These are phyloP conservation scores for Listronotus oregonensis DNA, from an alignment of 1,140 invertebrate genomes.

Conservation along the genomic window DNA sequence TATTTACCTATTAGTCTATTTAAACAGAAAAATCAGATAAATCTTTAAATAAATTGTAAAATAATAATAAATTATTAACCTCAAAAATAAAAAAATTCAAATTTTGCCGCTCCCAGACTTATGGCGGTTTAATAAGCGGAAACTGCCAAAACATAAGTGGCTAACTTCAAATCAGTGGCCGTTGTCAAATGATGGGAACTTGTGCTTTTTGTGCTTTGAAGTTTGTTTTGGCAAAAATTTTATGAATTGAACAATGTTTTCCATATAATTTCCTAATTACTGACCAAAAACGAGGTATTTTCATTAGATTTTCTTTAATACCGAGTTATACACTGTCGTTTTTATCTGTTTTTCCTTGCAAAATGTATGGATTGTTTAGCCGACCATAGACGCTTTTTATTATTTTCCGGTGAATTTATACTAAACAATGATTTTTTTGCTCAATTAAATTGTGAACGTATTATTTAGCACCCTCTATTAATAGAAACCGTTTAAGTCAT, in stretches of 20 bases:
- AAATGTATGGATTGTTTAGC: neutral
- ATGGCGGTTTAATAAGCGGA: neutral
- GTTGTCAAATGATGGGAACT: slow-evolving; percentile 10
- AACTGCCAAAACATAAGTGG: neutral
- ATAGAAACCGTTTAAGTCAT: too few species aligned
- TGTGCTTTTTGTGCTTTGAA: slow-evolving; percentile 9
- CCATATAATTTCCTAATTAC: neutral
- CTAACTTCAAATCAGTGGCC: slow-evolving; percentile 8
- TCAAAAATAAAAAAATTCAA: too few species aligned
- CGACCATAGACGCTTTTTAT: too few species aligned
- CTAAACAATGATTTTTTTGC: too few species aligned
- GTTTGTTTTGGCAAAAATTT: slow-evolving; percentile 8
- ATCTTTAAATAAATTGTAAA: too few species aligned
- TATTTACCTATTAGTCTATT: too few species aligned
- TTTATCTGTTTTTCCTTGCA: neutral
- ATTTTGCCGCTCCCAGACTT: neutral
- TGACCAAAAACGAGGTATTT: neutral
- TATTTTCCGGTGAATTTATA: too few species aligned
- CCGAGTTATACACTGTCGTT: neutral
- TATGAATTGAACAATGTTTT: slow-evolving; percentile 1
- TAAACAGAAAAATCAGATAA: too few species aligned
- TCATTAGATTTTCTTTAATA: too few species aligned
- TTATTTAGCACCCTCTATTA: too few species aligned
- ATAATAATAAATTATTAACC: too few species aligned
- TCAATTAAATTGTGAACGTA: too few species aligned